Conservation (phyloP, 2,113 vertebrate species). For the Cinclus mexicanus region DNA sequence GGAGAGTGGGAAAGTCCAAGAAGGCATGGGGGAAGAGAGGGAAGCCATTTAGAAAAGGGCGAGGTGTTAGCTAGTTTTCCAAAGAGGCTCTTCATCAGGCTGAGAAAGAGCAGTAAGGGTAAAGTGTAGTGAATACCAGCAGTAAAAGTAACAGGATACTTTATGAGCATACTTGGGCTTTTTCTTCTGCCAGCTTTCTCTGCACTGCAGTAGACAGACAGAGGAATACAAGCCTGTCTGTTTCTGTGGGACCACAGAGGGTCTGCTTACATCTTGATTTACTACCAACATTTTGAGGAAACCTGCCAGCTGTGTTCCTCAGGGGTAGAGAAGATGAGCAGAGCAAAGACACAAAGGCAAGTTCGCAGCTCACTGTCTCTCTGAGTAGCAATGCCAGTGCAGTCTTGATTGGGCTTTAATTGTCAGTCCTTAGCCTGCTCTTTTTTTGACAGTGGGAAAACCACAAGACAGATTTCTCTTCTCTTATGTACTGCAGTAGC, state of each 20-base stretch:
- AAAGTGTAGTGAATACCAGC: background rate
- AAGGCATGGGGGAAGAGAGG: background rate
- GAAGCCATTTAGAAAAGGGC: background rate
- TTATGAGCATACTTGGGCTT: background rate
- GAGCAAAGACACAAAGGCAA: background rate
- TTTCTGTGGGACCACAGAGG: background rate
- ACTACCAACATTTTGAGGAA: background rate
- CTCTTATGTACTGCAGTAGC: background rate
- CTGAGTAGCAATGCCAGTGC: background rate
- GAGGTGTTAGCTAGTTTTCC: background rate
- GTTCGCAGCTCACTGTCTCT: background rate
- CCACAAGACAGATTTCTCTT: background rate
- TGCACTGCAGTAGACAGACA: background rate
- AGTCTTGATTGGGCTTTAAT: background rate
- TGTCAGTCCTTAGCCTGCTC: background rate
- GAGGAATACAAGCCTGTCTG: background rate
- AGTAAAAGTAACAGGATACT: background rate
- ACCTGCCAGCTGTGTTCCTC: background rate
- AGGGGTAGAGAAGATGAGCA: background rate
- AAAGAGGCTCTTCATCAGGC: background rate
- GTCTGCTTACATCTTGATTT: background rate
- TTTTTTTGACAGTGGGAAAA: background rate
- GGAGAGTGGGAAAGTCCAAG: background rate
- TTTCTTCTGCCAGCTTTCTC: background rate
- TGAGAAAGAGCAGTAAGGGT: background rate